Evolutionary conservation across 2,113 vertebrate genomes (phyloP).

Genomic region (Nothobranchius kuhntae): DNA sequence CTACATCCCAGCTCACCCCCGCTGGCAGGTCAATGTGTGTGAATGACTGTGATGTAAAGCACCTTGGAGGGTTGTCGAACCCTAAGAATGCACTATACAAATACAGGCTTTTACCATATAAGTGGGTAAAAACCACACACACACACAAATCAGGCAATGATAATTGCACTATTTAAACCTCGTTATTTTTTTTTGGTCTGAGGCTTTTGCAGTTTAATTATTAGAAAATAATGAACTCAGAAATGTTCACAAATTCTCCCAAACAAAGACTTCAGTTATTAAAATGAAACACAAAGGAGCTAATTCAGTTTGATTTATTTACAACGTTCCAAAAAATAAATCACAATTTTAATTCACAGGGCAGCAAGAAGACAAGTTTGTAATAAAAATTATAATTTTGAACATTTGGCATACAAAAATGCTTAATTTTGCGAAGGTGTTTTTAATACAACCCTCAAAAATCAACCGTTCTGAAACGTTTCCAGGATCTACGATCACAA

Average conservation of each 20-base stretch:
- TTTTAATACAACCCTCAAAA: neutral
- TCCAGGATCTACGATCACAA: neutral
- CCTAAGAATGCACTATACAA: too few relatives aligned
- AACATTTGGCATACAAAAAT: neutral
- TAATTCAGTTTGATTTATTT: neutral
- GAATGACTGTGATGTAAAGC: too few relatives aligned
- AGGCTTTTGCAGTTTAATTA: too few relatives aligned
- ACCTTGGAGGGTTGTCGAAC: too few relatives aligned
- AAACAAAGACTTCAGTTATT: neutral
- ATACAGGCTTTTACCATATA: too few relatives aligned
- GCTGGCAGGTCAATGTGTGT: too few relatives aligned
- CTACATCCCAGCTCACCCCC: too few relatives aligned
- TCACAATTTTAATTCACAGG: constrained; percentile 6
- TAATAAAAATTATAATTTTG: neutral
- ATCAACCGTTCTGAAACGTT: neutral
- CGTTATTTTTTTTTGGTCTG: too few relatives aligned
- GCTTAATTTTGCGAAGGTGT: neutral
- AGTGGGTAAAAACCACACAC: too few relatives aligned
- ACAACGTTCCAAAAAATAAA: neutral
- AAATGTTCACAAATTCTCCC: neutral
- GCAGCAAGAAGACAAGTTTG: neutral
- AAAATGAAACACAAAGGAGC: neutral
- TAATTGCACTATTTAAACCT: too few relatives aligned
- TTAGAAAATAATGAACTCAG: too few relatives aligned
- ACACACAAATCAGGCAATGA: too few relatives aligned